These are phyloP conservation scores for Acrocephalus scirpaceus DNA, from an alignment of 2,797 vertebrate species.

Conservation along the genomic window DNA sequence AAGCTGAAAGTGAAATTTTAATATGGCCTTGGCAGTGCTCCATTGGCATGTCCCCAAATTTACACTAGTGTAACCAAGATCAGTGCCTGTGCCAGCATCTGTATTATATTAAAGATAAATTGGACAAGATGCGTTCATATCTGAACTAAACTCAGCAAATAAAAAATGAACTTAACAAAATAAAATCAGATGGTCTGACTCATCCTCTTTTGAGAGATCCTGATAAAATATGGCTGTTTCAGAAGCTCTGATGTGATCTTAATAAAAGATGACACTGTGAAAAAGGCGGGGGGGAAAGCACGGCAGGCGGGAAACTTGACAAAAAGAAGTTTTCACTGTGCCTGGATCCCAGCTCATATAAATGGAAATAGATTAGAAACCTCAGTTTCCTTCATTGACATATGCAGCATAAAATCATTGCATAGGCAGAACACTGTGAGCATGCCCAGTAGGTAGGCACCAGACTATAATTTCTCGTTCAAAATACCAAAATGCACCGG, in stretches of 20 bases:
- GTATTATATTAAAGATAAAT: conserved; percentile 46
- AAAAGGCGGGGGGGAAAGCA: not conserved
- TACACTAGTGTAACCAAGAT: conserved; percentile 30
- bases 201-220: conserved; percentile 34
- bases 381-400: conserved; percentile 18
- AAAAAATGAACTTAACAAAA: conserved; percentile 41
- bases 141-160: conserved; percentile 42
- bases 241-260: conserved; percentile 28
- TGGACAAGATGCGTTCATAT: conserved; percentile 27
- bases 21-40: conserved; percentile 38
- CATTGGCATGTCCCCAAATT: conserved; percentile 43
- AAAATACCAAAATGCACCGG: conserved; percentile 34
- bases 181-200: conserved; percentile 48
- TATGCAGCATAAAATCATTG: conserved; percentile 23
- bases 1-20: conserved; percentile 63
- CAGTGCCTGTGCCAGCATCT: not conserved
- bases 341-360: not conserved
- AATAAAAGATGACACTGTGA: conserved; percentile 40
- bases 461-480: conserved; percentile 15
- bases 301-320: not conserved
- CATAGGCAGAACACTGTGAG: not conserved
- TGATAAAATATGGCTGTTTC: conserved; percentile 24
- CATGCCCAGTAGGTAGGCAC: not conserved
- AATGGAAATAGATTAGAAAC: conserved; percentile 12
- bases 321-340: conserved; percentile 13